These are phyloP conservation scores for Caenorhabditis latens DNA, from an alignment of 1,140 invertebrate species.

Conservation along the genomic window DNA sequence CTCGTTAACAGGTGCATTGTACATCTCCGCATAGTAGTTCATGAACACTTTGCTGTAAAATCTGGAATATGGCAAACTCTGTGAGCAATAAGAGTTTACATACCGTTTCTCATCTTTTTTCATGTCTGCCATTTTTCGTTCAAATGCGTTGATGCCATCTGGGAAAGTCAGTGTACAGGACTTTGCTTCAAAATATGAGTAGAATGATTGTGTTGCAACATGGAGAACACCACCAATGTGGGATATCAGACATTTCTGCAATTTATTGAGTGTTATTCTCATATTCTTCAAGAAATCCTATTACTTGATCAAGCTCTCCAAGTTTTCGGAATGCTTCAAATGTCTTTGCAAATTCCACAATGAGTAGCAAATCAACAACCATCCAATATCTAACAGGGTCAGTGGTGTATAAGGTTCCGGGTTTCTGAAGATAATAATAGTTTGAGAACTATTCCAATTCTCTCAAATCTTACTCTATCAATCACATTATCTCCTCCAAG, in stretches of 20 bases:
- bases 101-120: slow-evolving; percentile 32
- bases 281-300: neutral
- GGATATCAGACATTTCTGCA: slow-evolving; percentile 45
- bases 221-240: slow-evolving; percentile 56
- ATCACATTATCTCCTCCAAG: slow-evolving; percentile 12
- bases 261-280: neutral
- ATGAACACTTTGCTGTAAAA: neutral
- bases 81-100: no score
- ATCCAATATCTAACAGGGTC: slow-evolving; percentile 62
- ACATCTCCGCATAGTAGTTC: slow-evolving; percentile 44
- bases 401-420: slow-evolving; percentile 8
- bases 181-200: slow-evolving; percentile 52
- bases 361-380: slow-evolving; percentile 55
- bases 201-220: slow-evolving; percentile 55
- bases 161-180: slow-evolving; percentile 28
- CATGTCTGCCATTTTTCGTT: slow-evolving; percentile 22
- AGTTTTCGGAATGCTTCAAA: slow-evolving; percentile 54
- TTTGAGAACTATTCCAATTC: neutral
- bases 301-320: slow-evolving; percentile 54
- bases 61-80: neutral
- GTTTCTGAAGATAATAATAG: neutral
- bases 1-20: slow-evolving; percentile 32
- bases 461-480: neutral
- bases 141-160: slow-evolving; percentile 51
- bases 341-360: slow-evolving; percentile 60